Percentiles rank a stretch among this genome's conserved stretches.
Evolutionary conservation across 2,113 vertebrate species (phyloP).

Genomic region (Tamias sibiricus): DNA sequence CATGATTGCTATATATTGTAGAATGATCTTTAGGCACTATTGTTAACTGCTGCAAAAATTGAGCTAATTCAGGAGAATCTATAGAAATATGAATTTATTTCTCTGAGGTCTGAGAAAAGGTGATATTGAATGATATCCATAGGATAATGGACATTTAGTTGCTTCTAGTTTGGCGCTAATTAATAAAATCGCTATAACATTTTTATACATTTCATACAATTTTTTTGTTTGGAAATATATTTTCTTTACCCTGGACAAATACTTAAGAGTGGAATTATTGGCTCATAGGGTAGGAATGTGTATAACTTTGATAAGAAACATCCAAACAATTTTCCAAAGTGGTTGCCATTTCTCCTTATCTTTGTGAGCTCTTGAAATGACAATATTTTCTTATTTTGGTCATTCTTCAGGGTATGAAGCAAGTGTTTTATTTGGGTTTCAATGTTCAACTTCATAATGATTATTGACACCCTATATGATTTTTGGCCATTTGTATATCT

Average conservation of each 20-base stretch:
- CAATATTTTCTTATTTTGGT: neutral
- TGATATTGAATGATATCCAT: neutral
- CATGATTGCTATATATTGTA: neutral
- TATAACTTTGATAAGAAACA: neutral
- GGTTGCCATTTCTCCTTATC: neutral
- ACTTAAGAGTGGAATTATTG: neutral
- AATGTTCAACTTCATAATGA: neutral
- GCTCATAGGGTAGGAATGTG: neutral
- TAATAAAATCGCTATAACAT: neutral
- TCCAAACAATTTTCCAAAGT: neutral
- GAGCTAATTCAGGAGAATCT: neutral
- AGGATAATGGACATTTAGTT: neutral
- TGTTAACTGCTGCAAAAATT: neutral
- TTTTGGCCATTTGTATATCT: neutral
- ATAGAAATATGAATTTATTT: neutral
- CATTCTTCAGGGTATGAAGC: neutral
- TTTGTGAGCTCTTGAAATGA: neutral
- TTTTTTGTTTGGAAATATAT: neutral
- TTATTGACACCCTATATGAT: neutral
- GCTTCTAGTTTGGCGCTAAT: neutral
- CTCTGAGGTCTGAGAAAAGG: neutral
- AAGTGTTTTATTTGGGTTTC: neutral
- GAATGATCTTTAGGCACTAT: neutral
- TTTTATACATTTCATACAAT: neutral
- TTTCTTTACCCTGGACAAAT: conserved; percentile 4